Evolutionary conservation across 1,140 invertebrate genomes (phyloP), one percentile per base, ranked within the genome.

Genomic region (Aricia agestis): DNA sequence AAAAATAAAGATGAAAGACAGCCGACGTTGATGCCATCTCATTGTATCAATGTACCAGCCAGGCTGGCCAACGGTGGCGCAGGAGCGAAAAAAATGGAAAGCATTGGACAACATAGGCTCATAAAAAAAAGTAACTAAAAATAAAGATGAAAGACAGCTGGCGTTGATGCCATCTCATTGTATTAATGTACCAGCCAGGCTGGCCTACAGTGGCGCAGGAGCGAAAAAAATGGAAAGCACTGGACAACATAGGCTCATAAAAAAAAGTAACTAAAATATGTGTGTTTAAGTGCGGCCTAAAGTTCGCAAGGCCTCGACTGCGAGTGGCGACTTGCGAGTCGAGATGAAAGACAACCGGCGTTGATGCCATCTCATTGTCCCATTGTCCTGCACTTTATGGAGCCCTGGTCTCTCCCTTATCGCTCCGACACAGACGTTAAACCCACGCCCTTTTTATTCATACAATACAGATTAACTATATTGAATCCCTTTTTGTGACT

Each of bases 391-490:
- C 82, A 82, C 85, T 87, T 85, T 84, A 84, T 84, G 78, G 73
- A 75, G 73, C 69, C 75, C 70, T 73, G 79, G 68, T 80, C 80
- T 82, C 85, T 84, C 79, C 74, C 83, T 89, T 89, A 90, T 90
- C 87, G 78, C 85, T 85, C 88, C 87, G 83, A 84, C 83, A 80
- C 85, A 86, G 83, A 81, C 79, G 73, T 77, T 76, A 77, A 71
- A 74, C 83, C 80, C 84, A 90, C 86, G 84, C 82, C 78, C 82
- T 86, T 81, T 83, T 83, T 86, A 85, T 83, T 70, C 80, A 78
- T 15, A 52, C 10, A 52, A 52, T 13, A 52, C 45, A 52, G 45
- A 52, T 52, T 52, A 52, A 52, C 9, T 13, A 52, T 78, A 79
- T 82, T 76, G 78, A 80, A 84, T 82, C 75, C 25, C 17, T 45